Evolutionary conservation across 1,140 invertebrate genomes (phyloP).

Genomic region (Contarinia nasturtii): DNA sequence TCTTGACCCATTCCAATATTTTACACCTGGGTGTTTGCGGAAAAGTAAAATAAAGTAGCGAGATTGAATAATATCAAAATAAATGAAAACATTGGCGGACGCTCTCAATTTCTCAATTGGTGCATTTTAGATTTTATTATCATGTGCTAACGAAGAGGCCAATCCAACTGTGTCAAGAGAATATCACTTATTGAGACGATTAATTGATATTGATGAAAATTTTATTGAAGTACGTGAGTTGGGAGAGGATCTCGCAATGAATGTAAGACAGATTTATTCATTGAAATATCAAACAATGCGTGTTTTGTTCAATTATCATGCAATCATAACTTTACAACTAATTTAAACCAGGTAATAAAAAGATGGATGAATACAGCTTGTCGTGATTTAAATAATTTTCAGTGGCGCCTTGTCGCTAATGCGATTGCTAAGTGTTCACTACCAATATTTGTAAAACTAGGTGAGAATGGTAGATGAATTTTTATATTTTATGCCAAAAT

Average conservation of each 20-base stretch:
- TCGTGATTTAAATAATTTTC: constrained; percentile 75
- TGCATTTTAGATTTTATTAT: constrained; percentile 57
- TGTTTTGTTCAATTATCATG: constrained; percentile 1
- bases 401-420: constrained; percentile 87
- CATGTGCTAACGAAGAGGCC: constrained; percentile 69
- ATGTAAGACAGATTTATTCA: constrained; percentile 45
- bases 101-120: neutral
- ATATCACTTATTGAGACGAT: constrained; percentile 65
- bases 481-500: no score
- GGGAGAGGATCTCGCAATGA: constrained; percentile 81
- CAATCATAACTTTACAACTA: constrained; percentile 28
- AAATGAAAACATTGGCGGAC: no score
- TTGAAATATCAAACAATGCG: no score
- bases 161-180: constrained; percentile 72
- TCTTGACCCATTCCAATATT: no score
- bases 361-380: constrained; percentile 80
- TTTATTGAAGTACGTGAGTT: constrained; percentile 87
- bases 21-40: no score
- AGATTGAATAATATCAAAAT: no score
- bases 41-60: no score
- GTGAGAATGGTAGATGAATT: no score
- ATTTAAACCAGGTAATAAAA: constrained; percentile 22
- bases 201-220: constrained; percentile 78
- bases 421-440: constrained; percentile 84
- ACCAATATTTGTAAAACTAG: constrained; percentile 90